Evolutionary conservation across 2,113 vertebrate species (phyloP), one percentile per base, ranked within the genome.

Genomic region (Cheilinus undulatus): DNA sequence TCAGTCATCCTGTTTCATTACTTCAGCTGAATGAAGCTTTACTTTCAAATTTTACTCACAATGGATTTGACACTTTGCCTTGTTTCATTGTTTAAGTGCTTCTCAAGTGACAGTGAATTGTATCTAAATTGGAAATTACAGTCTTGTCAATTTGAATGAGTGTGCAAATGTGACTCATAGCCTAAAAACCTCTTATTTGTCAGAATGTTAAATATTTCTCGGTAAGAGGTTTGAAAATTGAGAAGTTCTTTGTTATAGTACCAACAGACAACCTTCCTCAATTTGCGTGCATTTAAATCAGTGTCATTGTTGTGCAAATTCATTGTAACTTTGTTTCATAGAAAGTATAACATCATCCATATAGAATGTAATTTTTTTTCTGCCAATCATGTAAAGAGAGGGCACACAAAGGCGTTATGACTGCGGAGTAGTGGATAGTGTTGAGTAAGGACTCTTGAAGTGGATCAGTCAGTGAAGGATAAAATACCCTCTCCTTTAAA

Each of bases 61-160:
- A 24, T 24, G 11, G 12, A 13, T 13, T 38, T 45, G 11, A 12
- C 13, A 32, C 3, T 23, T 49, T 1, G 14, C n/a, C 43, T 45
- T 46, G 17, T 45, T 52, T 67, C 23, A 58, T 4, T 30, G 23
- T 65, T 13, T 23, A 64, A 77, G 27, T 51, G 43, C 22, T 12
- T 36, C 20, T 58, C 26, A 59, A 51, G 17, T 36, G 27, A 36
- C 38, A 38, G 17, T 51, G 3, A 50, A 50, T 58, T 58, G 1
- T 45, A 56, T 38, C 20, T 34, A 23, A 60, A 60, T 43, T 63
- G 13, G 27, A 65, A 36, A 65, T 58, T 68, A 11, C n/a, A 67
- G 15, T 58, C 28, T 46, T 57, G 17, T 76, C 3, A 43, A 45
- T 70, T 30, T 27, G 0, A 68, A 45, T 56, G 22, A 63, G 53